Base-by-base conservation (phyloP, 2,888 invertebrate genomes). In the Tetragnatha montana region DNA sequence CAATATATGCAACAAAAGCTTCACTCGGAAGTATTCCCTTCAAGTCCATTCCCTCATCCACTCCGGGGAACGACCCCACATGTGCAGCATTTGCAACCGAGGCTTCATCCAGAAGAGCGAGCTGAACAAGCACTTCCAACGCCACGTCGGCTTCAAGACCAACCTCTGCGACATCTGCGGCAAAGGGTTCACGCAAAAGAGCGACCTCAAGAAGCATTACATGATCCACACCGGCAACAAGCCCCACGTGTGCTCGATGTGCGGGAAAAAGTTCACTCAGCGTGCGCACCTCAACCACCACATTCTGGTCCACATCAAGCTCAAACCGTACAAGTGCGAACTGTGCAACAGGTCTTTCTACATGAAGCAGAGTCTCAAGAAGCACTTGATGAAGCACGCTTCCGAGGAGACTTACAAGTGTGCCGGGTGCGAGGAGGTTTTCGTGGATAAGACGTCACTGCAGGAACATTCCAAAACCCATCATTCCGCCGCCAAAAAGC, bases 161-260 rank as follows among this genome's bases (percentile, higher is more conserved):
- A 86, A 80, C 14, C 50, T 86, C 19, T 86, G 86, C n/a, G 68
- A 86, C 60, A 80, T 86, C 14, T 86, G 86, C 19, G 79, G 79
- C 12, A 86, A 79, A 47, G 80, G 80, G n/a, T 86, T 86, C 73
- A 12, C 80, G 0, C 86, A 86, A 49, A 86, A 86, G 10, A 80
- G 80, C 73, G 86, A 86, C 35, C 73, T 86, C 7, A 86, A 86
- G 50, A 86, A 86, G 47, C 86, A 86, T 80, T 80, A 86, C 49
- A 86, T 86, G 86, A 80, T 49, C 12, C 86, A 86, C 8, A 86
- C 80, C 1, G 86, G 86, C 3, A 51, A 86, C 60, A 86, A 80
- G 35, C 86, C 86, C 6, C 80, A 86, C 68, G 79, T 80, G n/a
- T 86, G 86, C 47, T 69, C 80, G 12, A 79, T 86, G 12, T 86